Conservation (phyloP, 2,113 vertebrate genomes). For the Larimichthys crocea region DNA sequence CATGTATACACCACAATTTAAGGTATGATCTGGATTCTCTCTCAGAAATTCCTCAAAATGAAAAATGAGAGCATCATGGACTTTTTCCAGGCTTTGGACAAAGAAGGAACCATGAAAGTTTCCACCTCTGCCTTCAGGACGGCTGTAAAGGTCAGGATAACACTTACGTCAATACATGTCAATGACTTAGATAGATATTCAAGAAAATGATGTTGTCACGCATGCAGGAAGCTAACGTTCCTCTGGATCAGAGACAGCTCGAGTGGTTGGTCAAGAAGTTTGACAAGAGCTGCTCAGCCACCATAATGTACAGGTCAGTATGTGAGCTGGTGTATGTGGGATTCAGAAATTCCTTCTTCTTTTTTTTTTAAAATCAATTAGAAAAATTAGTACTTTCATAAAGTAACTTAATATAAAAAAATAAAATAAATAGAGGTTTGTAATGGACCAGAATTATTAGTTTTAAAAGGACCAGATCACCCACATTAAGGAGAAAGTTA, state of each 20-base stretch:
- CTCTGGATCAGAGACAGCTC: constrained; percentile 76
- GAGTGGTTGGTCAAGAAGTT: constrained; percentile 76
- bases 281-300: constrained; percentile 63
- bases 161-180: neutral
- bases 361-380: neutral
- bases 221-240: constrained; percentile 75
- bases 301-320: constrained; percentile 82
- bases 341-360: no score
- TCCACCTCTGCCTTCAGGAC: constrained; percentile 76
- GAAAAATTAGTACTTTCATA: neutral
- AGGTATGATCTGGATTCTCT: constrained; percentile 14
- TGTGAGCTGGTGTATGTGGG: neutral
- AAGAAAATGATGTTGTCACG: neutral
- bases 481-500: neutral
- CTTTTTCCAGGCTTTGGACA: constrained; percentile 80
- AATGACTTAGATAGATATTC: no score
- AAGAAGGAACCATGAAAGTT: constrained; percentile 72
- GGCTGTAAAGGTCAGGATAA: constrained; percentile 33
- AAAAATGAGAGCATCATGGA: constrained; percentile 73
- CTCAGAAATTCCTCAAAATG: constrained; percentile 71
- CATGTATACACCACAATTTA: neutral
- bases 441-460: neutral
- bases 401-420: neutral
- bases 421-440: neutral
- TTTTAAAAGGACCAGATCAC: neutral